phyloP scores from a whole-genome alignment of 2,888 invertebrate species.

The Hydropsyche betteni region DNA sequence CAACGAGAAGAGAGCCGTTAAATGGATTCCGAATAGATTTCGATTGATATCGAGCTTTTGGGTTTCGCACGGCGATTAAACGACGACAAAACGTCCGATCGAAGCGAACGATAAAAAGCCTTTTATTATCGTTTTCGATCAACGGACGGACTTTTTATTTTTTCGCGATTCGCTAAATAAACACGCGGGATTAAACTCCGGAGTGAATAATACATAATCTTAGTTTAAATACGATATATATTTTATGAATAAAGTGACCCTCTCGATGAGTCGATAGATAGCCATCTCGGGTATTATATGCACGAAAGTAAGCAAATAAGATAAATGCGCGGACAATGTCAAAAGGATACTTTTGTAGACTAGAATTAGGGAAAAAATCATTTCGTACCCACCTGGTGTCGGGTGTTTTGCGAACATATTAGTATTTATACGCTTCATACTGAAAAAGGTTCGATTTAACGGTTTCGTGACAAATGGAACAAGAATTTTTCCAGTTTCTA shows the following conservation, averaged over 20 bases:
- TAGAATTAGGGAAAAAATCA: not conserved
- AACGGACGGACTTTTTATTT: not conserved
- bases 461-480: not conserved
- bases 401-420: not conserved
- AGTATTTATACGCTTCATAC: too few relatives aligned
- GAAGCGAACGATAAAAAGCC: slow-evolving; percentile 4
- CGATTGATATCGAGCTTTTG: slow-evolving; percentile 20
- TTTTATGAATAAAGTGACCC: slow-evolving; percentile 12
- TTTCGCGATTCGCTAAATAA: slow-evolving; percentile 21
- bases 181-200: slow-evolving; percentile 20
- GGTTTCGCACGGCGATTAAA: slow-evolving; percentile 24
- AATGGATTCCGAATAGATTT: slow-evolving; percentile 16
- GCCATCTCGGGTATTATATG: slow-evolving; percentile 2
- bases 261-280: slow-evolving; percentile 20
- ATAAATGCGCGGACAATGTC: slow-evolving; percentile 15
- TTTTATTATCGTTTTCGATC: not conserved
- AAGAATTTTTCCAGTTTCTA: not conserved
- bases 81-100: slow-evolving; percentile 2
- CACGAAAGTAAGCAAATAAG: slow-evolving; percentile 21
- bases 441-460: slow-evolving; percentile 14
- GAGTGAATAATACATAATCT: slow-evolving; percentile 13
- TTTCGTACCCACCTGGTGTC: slow-evolving; percentile 16
- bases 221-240: slow-evolving; percentile 1
- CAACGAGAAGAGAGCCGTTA: not conserved
- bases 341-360: not conserved